Conservation (phyloP, 1,140 invertebrate species). For the Rhagoletis zephyria region DNA sequence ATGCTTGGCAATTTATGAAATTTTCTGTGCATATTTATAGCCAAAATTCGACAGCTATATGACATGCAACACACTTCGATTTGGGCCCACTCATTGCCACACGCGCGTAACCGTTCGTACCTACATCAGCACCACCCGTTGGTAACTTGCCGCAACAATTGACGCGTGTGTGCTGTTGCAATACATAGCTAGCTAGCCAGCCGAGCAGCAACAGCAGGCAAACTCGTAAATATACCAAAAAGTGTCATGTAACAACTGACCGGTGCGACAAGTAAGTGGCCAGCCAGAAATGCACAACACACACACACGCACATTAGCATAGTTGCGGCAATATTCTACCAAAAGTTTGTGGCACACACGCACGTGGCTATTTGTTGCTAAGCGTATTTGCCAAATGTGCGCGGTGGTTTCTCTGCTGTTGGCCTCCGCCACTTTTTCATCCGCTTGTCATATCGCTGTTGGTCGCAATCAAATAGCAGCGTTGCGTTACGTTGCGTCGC, state of each 20-base stretch:
- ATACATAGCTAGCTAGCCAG: not conserved
- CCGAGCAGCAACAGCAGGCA: not conserved
- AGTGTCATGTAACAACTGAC: constrained; percentile 3
- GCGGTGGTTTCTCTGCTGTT: no score
- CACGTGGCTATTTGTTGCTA: constrained; percentile 24
- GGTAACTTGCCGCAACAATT: not conserved
- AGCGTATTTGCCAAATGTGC: not conserved
- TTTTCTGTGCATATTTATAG: constrained; percentile 31
- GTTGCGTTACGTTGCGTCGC: not conserved
- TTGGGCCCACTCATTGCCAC: constrained; percentile 37
- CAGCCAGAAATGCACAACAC: not conserved
- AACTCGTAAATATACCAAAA: constrained; percentile 30
- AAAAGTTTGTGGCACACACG: not conserved
- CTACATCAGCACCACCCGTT: not conserved
- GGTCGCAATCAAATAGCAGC: not conserved
- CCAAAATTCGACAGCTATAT: constrained; percentile 38
- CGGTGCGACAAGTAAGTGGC: not conserved
- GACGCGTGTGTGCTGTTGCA: constrained; percentile 2
- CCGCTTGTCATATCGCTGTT: not conserved
- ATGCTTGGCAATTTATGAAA: not conserved
- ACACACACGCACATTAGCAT: not conserved
- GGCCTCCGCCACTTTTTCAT: no score
- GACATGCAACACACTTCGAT: constrained; percentile 41
- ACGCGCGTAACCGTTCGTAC: not conserved
- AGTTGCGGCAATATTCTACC: not conserved